phyloP scores from a whole-genome alignment of 2,888 invertebrate genomes.

The Beris morrisii region DNA sequence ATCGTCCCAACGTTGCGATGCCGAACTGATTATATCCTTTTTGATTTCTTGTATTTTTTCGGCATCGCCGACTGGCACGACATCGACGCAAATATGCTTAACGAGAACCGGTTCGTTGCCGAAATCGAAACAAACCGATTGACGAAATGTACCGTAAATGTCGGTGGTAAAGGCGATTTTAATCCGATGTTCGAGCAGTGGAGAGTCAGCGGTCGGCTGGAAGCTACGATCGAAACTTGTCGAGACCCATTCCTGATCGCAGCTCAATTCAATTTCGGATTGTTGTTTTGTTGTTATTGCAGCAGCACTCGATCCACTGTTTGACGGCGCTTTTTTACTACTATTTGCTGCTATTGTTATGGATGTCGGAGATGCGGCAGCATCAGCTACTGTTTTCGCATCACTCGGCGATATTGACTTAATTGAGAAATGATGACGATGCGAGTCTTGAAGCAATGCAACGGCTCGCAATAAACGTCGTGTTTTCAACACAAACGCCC shows the following conservation, averaged over 20 bases:
- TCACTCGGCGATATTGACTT: constrained; percentile 56
- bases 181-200: constrained; percentile 55
- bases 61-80: constrained; percentile 68
- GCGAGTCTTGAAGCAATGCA: constrained; percentile 69
- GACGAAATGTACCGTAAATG: constrained; percentile 76
- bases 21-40: constrained; percentile 64
- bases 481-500: constrained; percentile 63
- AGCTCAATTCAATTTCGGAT: constrained; percentile 53
- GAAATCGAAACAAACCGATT: constrained; percentile 76
- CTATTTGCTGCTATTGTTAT: neutral
- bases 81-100: constrained; percentile 73
- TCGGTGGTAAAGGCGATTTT: constrained; percentile 67
- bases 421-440: constrained; percentile 68
- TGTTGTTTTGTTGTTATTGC: constrained; percentile 18
- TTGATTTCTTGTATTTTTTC: constrained; percentile 67
- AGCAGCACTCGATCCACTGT: neutral
- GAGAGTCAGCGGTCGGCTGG: constrained; percentile 40
- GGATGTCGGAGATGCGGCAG: neutral
- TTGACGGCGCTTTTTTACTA: constrained; percentile 35
- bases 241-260: constrained; percentile 60
- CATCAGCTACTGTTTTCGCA: neutral
- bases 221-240: constrained; percentile 33
- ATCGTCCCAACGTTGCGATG: constrained; percentile 65
- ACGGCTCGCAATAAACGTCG: constrained; percentile 62
- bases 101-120: constrained; percentile 66